Conservation (phyloP, 2,888 invertebrate species). For the Piscicola geometra region DNA sequence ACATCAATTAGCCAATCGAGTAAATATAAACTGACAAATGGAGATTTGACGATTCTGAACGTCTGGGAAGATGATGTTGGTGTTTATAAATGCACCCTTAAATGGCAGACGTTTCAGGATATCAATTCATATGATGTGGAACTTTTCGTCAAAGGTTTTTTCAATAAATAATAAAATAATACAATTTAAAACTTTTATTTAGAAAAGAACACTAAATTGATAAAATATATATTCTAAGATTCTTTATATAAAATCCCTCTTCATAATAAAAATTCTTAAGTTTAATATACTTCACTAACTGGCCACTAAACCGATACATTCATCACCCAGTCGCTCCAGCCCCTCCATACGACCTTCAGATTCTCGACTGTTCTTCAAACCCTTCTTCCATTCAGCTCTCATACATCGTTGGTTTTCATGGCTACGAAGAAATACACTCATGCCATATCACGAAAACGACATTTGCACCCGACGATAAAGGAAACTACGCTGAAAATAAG, state of each 20-base stretch:
- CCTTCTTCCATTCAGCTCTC: not conserved
- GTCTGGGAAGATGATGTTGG: not conserved
- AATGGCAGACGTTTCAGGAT: not conserved
- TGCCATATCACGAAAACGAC: conserved; percentile 4
- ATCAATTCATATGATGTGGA: not conserved
- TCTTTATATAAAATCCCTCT: no score
- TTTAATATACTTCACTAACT: no score
- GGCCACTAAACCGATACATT: no score
- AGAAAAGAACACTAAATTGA: no score
- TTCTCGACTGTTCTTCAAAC: no score
- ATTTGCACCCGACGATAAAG: not conserved
- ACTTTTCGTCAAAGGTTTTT: not conserved
- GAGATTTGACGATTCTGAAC: not conserved
- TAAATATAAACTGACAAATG: not conserved
- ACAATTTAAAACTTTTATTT: no score
- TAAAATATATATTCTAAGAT: no score
- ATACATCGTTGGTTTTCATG: not conserved
- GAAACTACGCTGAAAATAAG: not conserved
- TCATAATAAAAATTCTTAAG: no score
- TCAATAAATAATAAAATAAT: no score
- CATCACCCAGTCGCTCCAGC: no score
- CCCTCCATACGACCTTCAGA: no score
- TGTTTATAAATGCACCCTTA: conserved; percentile 20
- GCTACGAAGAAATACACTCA: not conserved
- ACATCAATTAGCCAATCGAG: not conserved